Base-by-base conservation (phyloP, 2,888 invertebrate genomes). In the Frankliniella fusca region DNA sequence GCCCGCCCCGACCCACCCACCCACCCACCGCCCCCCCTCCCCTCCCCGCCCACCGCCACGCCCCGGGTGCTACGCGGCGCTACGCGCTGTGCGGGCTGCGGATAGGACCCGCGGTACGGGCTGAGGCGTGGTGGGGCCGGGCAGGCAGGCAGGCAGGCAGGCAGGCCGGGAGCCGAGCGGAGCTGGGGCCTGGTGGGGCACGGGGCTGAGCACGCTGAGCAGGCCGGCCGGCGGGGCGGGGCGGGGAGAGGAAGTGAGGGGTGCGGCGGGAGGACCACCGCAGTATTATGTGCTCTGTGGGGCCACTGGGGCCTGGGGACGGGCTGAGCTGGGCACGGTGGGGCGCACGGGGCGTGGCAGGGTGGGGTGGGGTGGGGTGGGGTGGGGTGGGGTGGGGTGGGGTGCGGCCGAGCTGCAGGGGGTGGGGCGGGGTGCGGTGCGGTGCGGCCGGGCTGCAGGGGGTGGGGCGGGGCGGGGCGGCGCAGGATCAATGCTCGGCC, bases 111-210 rank as follows among this genome's bases (percentile, higher is more conserved):
- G 61, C 61, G 61, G 61, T 61, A n/a, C 61, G 61, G 38, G 61
- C 61, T 50, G 48, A 81, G 49, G 27, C 84, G 85, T 85, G 18
- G 48, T 48, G 80, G 20, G 87, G 86, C 86, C 86, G 85, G 85
- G 85, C 86, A 86, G 86, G 86, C 86, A 87, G 87, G 87, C 87
- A 87, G 87, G 87, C 15, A n/a, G 61, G 61, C 61, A 20, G 15
- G 86, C 85, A 84, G 82, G 82, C 83, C 83, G 80, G 65, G 80
- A 54, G 83, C 80, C 81, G 83, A 48, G 61, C 83, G 84, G 80
- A 81, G 83, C 82, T 83, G 85, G 81, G 84, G 61, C 80, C 80
- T 83, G 76, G 83, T 82, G 48, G 80, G 80, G 80, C 61, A 48
- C 81, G 80, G 82, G 76, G 80, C 81, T 50, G 80, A 81, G 80